Evolutionary conservation across 2,113 vertebrate species (phyloP).

Genomic region (Silurus meridionalis): DNA sequence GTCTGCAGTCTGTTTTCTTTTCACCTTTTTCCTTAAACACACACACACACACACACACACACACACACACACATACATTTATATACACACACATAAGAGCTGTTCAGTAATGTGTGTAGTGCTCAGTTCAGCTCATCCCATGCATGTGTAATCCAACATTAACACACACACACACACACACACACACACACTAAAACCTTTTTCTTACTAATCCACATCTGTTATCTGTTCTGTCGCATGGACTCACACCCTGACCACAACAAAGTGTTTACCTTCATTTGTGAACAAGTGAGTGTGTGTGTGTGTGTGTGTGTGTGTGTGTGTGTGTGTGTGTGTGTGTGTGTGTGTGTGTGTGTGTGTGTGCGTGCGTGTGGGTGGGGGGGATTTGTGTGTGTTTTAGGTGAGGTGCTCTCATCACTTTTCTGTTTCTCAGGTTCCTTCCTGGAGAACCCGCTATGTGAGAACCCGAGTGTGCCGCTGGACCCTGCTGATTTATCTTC

Average conservation of each 20-base stretch:
- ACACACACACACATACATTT: slow-evolving; percentile 14
- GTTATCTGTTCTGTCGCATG: neutral
- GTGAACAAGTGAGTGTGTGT: neutral
- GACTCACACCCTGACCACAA: neutral
- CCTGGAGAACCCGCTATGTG: slow-evolving; percentile 87
- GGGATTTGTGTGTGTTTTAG: neutral
- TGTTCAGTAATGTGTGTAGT: neutral
- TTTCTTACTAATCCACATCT: neutral
- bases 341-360: neutral
- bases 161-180: neutral
- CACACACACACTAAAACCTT: neutral
- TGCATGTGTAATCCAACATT: neutral
- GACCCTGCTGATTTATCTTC: slow-evolving; percentile 91
- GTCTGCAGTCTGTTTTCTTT: neutral
- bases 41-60: slow-evolving; percentile 43
- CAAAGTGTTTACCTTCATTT: neutral
- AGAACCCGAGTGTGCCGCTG: slow-evolving; percentile 85
- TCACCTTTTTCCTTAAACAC: neutral
- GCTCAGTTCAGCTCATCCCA: neutral
- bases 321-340: neutral
- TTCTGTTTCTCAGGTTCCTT: slow-evolving; percentile 80
- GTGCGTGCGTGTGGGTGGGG: neutral
- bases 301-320: slow-evolving; percentile 33
- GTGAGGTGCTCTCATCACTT: slow-evolving; percentile 38
- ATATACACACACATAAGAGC: neutral